Conservation (phyloP, 2,888 invertebrate genomes). For the Spisula solida region DNA sequence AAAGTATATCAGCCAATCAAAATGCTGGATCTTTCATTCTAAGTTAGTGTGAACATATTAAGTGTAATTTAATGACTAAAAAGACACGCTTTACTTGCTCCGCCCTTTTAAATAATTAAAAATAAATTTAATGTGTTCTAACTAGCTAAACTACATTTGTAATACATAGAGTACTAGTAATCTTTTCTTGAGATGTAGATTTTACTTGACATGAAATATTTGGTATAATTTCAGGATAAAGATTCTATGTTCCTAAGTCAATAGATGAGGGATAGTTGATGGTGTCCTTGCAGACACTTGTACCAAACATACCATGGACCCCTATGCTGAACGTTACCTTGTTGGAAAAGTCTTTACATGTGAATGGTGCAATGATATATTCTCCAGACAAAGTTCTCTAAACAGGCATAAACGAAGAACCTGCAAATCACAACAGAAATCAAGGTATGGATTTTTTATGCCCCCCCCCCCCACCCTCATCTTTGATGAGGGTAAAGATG, state of each 20-base stretch:
- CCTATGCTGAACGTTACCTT: background rate
- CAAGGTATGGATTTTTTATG: background rate
- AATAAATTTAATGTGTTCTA: too few relatives aligned
- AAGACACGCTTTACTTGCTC: too few relatives aligned
- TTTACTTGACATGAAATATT: background rate
- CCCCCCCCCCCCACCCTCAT: too few relatives aligned
- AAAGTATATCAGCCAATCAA: too few relatives aligned
- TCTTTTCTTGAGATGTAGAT: background rate
- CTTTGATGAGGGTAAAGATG: too few relatives aligned
- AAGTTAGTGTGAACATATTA: too few relatives aligned
- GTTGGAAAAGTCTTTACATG: background rate
- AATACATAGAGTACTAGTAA: too few relatives aligned
- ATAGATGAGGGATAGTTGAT: background rate
- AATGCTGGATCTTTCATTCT: too few relatives aligned
- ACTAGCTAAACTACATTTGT: too few relatives aligned
- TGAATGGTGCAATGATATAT: background rate
- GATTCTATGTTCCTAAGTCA: background rate
- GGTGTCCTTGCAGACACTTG: too few relatives aligned
- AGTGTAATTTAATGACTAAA: too few relatives aligned
- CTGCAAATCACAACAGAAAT: background rate
- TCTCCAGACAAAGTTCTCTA: background rate
- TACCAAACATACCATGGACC: background rate
- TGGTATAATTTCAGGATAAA: background rate
- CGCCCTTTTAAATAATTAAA: too few relatives aligned
- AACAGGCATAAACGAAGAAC: slow-evolving; percentile 9